Conservation (phyloP, 2,113 vertebrate genomes). For the Sorex fumeus region DNA sequence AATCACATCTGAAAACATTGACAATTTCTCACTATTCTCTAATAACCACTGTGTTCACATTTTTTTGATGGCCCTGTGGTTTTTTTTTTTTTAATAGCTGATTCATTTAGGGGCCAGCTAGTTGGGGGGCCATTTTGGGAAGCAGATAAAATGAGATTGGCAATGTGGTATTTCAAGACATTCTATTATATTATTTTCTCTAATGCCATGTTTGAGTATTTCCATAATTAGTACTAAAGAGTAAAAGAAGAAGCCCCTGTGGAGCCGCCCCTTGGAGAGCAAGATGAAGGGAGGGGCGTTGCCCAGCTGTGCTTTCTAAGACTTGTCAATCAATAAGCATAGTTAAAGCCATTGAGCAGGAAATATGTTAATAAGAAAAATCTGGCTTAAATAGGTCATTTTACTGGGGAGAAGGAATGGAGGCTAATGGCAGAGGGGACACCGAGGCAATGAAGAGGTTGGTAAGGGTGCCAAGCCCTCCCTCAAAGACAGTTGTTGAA, state of each 20-base stretch:
- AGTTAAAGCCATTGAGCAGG: conserved; percentile 82
- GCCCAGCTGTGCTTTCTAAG: background rate
- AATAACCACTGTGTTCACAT: no score
- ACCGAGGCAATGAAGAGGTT: conserved; percentile 70
- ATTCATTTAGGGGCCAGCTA: background rate
- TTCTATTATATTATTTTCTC: conserved; percentile 11
- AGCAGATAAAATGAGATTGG: background rate
- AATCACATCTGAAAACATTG: no score
- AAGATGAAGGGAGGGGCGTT: background rate
- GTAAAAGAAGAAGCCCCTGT: background rate
- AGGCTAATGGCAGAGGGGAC: conserved; percentile 78
- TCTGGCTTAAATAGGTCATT: conserved; percentile 83
- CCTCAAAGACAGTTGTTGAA: conserved; percentile 65
- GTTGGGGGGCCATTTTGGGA: background rate
- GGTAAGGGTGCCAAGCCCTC: conserved; percentile 71
- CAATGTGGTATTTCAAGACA: background rate
- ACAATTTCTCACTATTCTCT: no score
- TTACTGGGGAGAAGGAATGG: conserved; percentile 76
- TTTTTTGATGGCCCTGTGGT: no score
- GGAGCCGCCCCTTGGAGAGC: background rate
- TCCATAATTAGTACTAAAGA: conserved; percentile 11
- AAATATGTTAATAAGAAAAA: conserved; percentile 83
- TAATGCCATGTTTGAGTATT: conserved; percentile 23
- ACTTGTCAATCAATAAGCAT: conserved; percentile 76
- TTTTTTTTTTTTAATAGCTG: no score